Conservation (phyloP, 2,113 vertebrate genomes). For the Columbina picui region DNA sequence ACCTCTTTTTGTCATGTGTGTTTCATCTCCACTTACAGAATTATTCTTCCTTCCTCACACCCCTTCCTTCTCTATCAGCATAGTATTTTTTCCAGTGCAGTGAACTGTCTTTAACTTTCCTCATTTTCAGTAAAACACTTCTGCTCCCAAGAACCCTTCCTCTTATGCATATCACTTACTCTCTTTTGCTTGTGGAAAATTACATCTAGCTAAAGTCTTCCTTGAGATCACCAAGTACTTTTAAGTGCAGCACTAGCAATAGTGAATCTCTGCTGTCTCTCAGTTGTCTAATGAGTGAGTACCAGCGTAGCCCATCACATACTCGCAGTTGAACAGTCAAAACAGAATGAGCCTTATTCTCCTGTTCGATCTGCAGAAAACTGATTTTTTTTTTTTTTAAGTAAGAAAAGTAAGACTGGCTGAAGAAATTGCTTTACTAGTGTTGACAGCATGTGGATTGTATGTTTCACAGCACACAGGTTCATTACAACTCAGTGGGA, state of each 20-base stretch:
- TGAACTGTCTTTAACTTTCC: background rate
- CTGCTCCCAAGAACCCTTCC: background rate
- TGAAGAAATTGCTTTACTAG: background rate
- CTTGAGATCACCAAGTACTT: background rate
- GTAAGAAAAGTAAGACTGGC: background rate
- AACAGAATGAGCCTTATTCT: background rate
- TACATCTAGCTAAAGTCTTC: background rate
- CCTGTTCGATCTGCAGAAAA: background rate
- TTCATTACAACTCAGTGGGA: background rate
- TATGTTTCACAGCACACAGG: background rate
- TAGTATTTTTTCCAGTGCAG: background rate
- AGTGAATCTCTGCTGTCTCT: background rate
- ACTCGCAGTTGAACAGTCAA: background rate
- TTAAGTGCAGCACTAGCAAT: background rate
- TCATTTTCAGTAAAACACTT: background rate
- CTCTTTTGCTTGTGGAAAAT: background rate
- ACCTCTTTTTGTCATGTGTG: background rate
- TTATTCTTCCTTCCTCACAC: background rate
- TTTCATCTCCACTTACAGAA: background rate
- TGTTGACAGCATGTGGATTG: background rate
- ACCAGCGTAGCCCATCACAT: background rate
- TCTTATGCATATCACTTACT: background rate
- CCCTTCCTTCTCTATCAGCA: background rate
- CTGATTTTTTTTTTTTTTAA: background rate
- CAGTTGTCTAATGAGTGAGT: background rate